Evolutionary conservation across 2,113 vertebrate genomes (phyloP), one percentile per base, ranked within the genome.

Genomic region (Campylomormyrus numenius): DNA sequence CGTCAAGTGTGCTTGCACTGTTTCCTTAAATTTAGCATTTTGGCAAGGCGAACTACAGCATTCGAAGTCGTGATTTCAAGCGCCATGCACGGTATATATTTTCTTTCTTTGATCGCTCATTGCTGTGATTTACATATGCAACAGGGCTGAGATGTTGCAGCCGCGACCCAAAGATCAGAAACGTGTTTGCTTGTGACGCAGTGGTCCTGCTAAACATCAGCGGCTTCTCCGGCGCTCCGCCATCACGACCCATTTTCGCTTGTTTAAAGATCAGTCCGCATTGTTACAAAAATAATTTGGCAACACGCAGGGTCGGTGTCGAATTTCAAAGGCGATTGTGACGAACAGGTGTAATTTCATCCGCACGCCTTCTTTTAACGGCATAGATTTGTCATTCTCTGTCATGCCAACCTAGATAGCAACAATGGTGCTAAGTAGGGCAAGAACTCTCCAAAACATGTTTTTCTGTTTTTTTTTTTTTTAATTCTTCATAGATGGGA

Each of bases 281-380:
- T 96, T 96, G 96, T 95, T 93, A 94, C 93, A 96, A 97, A 96
- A 97, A 96, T 94, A 97, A 96, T 96, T 97, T 97, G 96, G 96
- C 96, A 92, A 92, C 93, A 95, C 95, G 94, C 92, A 93, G 91
- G 62, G 93, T 93, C 92, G 92, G 94, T 93, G 95, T 97, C 96
- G 92, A 90, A 95, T 98, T 97, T 98, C 97, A 97, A 97, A 97
- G 95, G 92, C 93, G 93, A 96, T 97, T 96, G 95, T 96, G 96
- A 97, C 96, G 96, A 95, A 96, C 95, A 96, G 97, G 95, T 98
- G 97, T 97, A 98, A 98, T 98, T 98, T 97, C 97, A 99, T 97
- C 95, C 94, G 92, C 90, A 91, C 56, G 90, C 90, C 70, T 91
- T 93, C 88, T 92, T 94, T 96, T 95, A 96, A 95, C 92, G 93